Evolutionary conservation across 2,113 vertebrate species (phyloP).

Genomic region (Catharus bicknelli): DNA sequence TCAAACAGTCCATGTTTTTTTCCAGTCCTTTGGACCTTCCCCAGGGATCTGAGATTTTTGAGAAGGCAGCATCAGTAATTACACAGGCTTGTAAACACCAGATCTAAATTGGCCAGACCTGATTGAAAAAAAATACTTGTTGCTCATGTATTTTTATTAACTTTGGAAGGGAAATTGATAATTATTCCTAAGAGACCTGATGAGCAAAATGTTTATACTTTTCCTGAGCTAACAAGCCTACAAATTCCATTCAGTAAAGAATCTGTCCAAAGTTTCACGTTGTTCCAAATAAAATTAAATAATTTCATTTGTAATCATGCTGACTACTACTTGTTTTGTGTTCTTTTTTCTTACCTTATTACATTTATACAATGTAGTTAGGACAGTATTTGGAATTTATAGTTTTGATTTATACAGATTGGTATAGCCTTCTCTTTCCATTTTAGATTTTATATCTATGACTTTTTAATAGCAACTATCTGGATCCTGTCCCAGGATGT

Average conservation of each 20-base stretch:
- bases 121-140: not conserved
- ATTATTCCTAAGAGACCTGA: not conserved
- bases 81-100: not conserved
- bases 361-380: constrained; percentile 26
- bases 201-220: constrained; percentile 1
- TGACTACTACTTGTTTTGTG: not conserved
- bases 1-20: not conserved
- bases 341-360: constrained; percentile 26
- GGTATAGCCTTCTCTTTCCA: not conserved
- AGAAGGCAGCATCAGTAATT: not conserved
- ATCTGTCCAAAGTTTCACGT: not conserved
- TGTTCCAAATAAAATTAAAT: not conserved
- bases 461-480: not conserved
- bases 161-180: not conserved
- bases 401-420: constrained; percentile 5
- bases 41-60: not conserved
- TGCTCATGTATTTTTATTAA: not conserved
- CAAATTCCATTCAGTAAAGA: not conserved
- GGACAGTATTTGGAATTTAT: constrained; percentile 1
- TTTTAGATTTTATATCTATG: not conserved
- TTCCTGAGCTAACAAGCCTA: not conserved
- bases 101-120: not conserved
- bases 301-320: not conserved
- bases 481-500: not conserved
- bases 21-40: not conserved